These are phyloP conservation scores for Myotis pilosus DNA, from an alignment of 2,797 vertebrate species.

Conservation along the genomic window DNA sequence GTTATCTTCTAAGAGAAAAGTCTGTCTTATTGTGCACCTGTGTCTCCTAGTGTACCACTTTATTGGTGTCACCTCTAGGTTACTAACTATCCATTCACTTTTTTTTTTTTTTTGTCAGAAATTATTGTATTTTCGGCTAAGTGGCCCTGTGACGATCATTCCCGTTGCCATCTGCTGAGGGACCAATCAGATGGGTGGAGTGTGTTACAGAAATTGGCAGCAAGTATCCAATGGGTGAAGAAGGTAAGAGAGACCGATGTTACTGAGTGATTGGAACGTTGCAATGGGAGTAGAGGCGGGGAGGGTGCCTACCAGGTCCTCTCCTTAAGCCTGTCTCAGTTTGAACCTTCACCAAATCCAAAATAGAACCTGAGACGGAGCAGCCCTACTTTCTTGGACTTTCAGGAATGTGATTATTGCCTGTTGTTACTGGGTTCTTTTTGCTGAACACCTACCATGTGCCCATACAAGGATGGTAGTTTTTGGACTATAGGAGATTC, in stretches of 20 bases:
- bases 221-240: slow-evolving; percentile 85
- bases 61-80: background rate
- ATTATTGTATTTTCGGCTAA: slow-evolving; percentile 62
- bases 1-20: background rate
- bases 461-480: too few species aligned
- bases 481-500: background rate
- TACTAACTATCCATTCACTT: slow-evolving; percentile 50
- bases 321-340: background rate
- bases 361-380: background rate
- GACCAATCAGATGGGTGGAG: slow-evolving; percentile 79
- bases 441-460: background rate
- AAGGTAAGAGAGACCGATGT: slow-evolving; percentile 68
- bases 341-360: background rate
- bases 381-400: background rate
- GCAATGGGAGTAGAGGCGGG: too few species aligned
- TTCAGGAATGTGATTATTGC: background rate
- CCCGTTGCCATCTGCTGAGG: slow-evolving; percentile 34
- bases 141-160: slow-evolving; percentile 19
- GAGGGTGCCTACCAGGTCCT: too few species aligned
- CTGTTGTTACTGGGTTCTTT: background rate
- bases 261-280: background rate
- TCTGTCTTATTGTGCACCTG: background rate
- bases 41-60: background rate
- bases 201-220: slow-evolving; percentile 82
- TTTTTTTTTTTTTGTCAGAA: slow-evolving; percentile 73